Base-by-base conservation (phyloP, 1,140 invertebrate species). In the Cyphomyrmex costatus region DNA sequence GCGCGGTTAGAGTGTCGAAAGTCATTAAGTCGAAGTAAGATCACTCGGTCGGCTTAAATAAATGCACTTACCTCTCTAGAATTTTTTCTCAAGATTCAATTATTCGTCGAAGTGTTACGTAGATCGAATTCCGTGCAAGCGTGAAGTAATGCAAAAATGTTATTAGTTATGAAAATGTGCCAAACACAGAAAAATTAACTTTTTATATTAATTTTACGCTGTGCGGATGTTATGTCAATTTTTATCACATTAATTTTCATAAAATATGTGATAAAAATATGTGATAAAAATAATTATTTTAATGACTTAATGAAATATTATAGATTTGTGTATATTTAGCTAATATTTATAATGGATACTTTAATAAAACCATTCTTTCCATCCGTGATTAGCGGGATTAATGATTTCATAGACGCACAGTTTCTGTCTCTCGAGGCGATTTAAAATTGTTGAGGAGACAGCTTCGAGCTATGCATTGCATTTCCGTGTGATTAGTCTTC, bases 1-100 rank as follows among this genome's bases (percentile, higher is more conserved):
- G 89, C 86, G 87, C 74, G 91, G 91, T 93, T 90, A 88, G 79
- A 86, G 87, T 89, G 93, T 93, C 92, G 88, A 88, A 86, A 92
- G 83, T 92, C 93, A 93, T 93, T 93, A 93, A 49, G 88, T 89
- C 80, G 86, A 78, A 71, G 61, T 74, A 86, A 82, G 86, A 90
- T 88, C 78, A 80, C 61, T 89, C 85, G 68, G 71, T 68, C 63
- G 73, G 51, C 63, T 71, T 49, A 66, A 82, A 82, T 91, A 84
- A 92, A 88, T 56, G 86, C 53, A 80, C 82, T 61, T 88, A 83
- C 79, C 74, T 49, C 58, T 51, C 42, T 36, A 60, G 51, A 51
- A 70, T 56, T 21, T 49, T 68, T 6, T 46, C 21, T 21, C 14
- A 27, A 68, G 36, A 66, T 46, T 42, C 36, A 77, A 12, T 74